Evolutionary conservation across 1,140 invertebrate species (phyloP).

Genomic region (Lethocerus indicus): DNA sequence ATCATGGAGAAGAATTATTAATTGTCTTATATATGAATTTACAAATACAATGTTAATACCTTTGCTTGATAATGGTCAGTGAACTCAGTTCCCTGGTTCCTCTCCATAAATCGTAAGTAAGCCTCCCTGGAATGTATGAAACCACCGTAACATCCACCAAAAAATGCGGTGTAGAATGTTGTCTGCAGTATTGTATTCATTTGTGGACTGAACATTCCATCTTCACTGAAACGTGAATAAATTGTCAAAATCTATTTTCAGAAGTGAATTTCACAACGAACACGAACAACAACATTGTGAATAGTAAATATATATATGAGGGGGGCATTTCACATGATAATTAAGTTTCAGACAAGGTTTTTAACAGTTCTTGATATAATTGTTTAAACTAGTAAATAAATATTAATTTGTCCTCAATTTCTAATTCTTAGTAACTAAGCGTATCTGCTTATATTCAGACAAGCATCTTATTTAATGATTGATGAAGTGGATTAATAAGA

Average conservation of each 20-base stretch:
- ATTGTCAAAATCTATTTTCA: not conserved
- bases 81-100: constrained; percentile 52
- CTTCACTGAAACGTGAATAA: constrained; percentile 32
- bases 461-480: no score
- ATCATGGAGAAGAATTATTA: no score
- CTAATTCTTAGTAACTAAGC: no score
- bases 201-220: constrained; percentile 35
- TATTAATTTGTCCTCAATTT: no score
- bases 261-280: no score
- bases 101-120: constrained; percentile 48
- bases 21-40: no score
- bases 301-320: not conserved
- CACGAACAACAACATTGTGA: not conserved
- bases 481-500: no score
- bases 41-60: constrained; percentile 25
- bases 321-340: no score
- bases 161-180: constrained; percentile 30
- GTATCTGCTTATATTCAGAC: no score
- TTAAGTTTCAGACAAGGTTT: no score
- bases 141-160: constrained; percentile 43
- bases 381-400: no score
- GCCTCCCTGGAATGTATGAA: constrained; percentile 33
- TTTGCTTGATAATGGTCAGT: constrained; percentile 45
- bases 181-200: constrained; percentile 35
- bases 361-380: no score